phyloP scores from a whole-genome alignment of 2,797 vertebrate genomes.

The Lerista edwardsae region DNA sequence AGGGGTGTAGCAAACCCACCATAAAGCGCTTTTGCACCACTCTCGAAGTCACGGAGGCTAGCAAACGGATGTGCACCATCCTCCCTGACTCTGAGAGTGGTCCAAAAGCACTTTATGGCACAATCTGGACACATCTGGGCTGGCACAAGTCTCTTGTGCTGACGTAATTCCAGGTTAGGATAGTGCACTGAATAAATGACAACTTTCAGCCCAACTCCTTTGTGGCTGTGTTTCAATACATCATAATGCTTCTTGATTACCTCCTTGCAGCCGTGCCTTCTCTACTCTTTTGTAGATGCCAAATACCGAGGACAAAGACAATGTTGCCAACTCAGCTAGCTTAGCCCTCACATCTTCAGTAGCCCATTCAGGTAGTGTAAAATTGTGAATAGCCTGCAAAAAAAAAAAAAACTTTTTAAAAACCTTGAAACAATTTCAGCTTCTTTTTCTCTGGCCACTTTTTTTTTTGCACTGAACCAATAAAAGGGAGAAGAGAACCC shows the following conservation, averaged over 20 bases:
- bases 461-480: neutral
- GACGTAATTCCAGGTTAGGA: too few species aligned
- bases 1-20: too few species aligned
- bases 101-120: too few species aligned
- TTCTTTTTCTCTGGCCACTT: neutral
- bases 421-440: conserved; percentile 1
- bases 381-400: conserved; percentile 85
- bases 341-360: conserved; percentile 79
- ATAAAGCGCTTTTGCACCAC: too few species aligned
- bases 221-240: neutral
- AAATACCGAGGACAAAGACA: conserved; percentile 82
- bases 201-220: neutral
- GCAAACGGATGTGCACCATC: too few species aligned
- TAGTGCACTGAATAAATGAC: too few species aligned
- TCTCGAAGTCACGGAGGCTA: too few species aligned
- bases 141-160: too few species aligned
- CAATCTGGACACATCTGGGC: too few species aligned
- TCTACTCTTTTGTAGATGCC: conserved; percentile 85
- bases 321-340: conserved; percentile 82
- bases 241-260: conserved; percentile 71
- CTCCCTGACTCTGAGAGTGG: too few species aligned
- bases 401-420: conserved; percentile 49
- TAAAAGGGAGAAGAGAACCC: too few species aligned
- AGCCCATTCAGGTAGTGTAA: conserved; percentile 87
- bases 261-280: conserved; percentile 89